A percentile compares a stretch with the other conserved stretches of the same genome.
These are phyloP conservation scores for Dexiosoma caninum DNA, from an alignment of 2,888 invertebrate genomes.

Conservation along the genomic window DNA sequence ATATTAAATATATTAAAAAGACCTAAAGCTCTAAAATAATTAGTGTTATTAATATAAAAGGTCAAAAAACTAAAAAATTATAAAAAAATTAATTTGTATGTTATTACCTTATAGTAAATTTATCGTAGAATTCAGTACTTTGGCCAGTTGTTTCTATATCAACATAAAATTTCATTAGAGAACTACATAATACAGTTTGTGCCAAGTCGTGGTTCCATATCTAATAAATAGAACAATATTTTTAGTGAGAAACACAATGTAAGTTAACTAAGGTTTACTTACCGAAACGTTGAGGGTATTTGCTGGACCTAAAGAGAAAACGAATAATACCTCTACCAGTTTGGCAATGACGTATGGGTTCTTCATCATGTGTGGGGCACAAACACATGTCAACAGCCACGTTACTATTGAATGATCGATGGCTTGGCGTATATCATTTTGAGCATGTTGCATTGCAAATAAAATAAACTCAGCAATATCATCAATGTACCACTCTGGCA, in stretches of 20 bases:
- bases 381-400: conserved; percentile 93
- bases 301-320: conserved; percentile 85
- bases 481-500: conserved; percentile 98
- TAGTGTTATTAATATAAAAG: too few relatives aligned
- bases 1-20: too few relatives aligned
- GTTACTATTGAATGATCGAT: conserved; percentile 91
- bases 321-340: conserved; percentile 93
- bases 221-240: conserved; percentile 79
- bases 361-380: conserved; percentile 92
- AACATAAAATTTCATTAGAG: conserved; percentile 98
- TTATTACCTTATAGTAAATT: conserved; percentile 93
- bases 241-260: conserved; percentile 71
- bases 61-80: neutral
- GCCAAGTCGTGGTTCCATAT: conserved; percentile 93
- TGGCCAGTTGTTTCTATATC: conserved; percentile 98
- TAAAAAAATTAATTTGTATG: neutral
- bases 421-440: conserved; percentile 83
- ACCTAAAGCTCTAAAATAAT: too few relatives aligned
- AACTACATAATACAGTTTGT: conserved; percentile 88
- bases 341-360: conserved; percentile 99
- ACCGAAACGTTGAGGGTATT: conserved; percentile 76
- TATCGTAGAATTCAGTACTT: conserved; percentile 99
- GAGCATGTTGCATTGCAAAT: conserved; percentile 91
- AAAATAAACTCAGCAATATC: conserved; percentile 97
- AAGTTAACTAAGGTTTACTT: conserved; percentile 54